These are phyloP conservation scores for Macrophya alboannulata DNA, from an alignment of 2,888 invertebrate species.

Conservation along the genomic window DNA sequence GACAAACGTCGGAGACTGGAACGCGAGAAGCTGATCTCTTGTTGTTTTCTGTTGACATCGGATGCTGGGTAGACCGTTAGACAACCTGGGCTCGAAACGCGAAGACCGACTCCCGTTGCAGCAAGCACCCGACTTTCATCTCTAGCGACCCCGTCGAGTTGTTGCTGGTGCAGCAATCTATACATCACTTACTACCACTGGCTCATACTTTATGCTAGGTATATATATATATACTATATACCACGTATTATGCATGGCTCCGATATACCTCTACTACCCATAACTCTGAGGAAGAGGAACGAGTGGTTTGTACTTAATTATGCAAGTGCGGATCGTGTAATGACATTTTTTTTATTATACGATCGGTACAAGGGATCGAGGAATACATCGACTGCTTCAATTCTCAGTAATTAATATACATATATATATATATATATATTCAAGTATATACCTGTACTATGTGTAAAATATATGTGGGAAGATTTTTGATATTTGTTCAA, in stretches of 20 bases:
- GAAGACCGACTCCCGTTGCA: conserved; percentile 65
- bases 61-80: conserved; percentile 71
- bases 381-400: not conserved
- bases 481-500: not conserved
- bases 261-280: no score
- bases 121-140: conserved; percentile 56
- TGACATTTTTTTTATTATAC: not conserved
- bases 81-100: conserved; percentile 71
- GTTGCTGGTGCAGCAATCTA: conserved; percentile 23
- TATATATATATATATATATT: not conserved
- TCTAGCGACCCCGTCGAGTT: conserved; percentile 25
- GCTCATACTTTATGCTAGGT: not conserved
- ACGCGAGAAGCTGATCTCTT: conserved; percentile 37
- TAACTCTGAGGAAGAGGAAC: not conserved
- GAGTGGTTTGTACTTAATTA: not conserved
- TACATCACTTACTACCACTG: conserved; percentile 7
- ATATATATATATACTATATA: not conserved
- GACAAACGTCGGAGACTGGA: conserved; percentile 14
- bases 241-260: not conserved
- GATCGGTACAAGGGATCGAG: not conserved
- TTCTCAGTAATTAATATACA: not conserved
- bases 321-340: not conserved
- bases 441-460: no score
- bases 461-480: not conserved
- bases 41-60: conserved; percentile 55